These are phyloP conservation scores for Brotula barbata DNA, from an alignment of 2,797 vertebrate genomes.

Conservation along the genomic window DNA sequence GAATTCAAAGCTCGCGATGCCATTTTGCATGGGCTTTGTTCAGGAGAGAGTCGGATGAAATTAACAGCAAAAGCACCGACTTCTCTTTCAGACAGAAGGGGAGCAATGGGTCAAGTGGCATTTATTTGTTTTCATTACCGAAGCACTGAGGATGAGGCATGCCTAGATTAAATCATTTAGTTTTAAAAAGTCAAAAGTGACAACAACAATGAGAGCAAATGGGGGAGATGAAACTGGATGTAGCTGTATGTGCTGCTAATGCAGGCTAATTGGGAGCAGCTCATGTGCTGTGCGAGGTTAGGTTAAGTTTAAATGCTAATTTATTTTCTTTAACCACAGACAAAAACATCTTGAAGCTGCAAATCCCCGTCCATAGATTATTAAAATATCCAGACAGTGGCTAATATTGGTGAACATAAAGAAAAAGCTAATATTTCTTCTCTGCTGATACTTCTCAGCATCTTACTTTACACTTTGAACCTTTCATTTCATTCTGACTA, in stretches of 20 bases:
- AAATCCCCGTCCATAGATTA: background rate
- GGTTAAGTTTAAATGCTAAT: conserved; percentile 10
- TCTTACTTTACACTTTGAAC: conserved; percentile 19
- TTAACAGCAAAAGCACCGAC: too few species aligned
- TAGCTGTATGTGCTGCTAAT: conserved; percentile 4
- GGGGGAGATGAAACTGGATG: background rate
- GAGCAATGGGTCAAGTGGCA: background rate
- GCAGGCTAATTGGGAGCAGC: conserved; percentile 13
- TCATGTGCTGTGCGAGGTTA: background rate
- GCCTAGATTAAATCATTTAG: background rate
- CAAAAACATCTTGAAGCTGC: too few species aligned
- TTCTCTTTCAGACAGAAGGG: background rate
- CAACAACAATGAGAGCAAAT: conserved; percentile 1
- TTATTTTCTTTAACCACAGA: conserved; percentile 1
- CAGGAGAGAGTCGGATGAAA: too few species aligned
- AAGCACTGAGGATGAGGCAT: background rate
- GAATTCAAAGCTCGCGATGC: too few species aligned
- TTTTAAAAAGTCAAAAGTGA: background rate
- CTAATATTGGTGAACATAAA: conserved; percentile 16
- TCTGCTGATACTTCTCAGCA: conserved; percentile 10
- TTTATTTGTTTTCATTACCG: background rate
- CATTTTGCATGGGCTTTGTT: too few species aligned
- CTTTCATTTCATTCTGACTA: conserved; percentile 17
- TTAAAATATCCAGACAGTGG: conserved; percentile 16
- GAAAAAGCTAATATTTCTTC: conserved; percentile 11